phyloP scores from a whole-genome alignment of 2,888 invertebrate genomes.

The Xanthorhoe designata region DNA sequence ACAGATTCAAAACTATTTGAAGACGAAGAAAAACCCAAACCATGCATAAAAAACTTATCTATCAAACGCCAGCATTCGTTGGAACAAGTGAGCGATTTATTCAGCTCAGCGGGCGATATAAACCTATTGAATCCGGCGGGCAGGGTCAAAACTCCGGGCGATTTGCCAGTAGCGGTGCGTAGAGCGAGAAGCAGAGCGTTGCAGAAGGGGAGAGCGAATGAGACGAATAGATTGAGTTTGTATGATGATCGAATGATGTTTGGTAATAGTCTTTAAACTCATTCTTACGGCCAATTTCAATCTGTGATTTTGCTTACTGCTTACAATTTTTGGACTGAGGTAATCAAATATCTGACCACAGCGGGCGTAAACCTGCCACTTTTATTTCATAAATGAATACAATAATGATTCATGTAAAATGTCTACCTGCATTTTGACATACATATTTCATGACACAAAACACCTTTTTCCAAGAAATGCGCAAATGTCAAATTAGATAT shows the following conservation, averaged over 20 bases:
- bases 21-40: slow-evolving; percentile 56
- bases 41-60: slow-evolving; percentile 62
- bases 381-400: no score
- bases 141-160: slow-evolving; percentile 93
- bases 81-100: slow-evolving; percentile 91
- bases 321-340: no score
- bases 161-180: slow-evolving; percentile 91
- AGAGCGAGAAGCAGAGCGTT: slow-evolving; percentile 88
- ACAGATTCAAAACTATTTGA: slow-evolving; percentile 56
- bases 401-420: no score
- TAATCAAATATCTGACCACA: no score
- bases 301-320: not conserved
- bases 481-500: no score
- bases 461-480: no score
- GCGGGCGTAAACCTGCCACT: no score
- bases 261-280: slow-evolving; percentile 71
- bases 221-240: slow-evolving; percentile 91
- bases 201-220: slow-evolving; percentile 74
- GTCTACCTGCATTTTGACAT: no score
- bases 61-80: slow-evolving; percentile 88
- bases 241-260: slow-evolving; percentile 97
- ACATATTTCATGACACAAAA: no score
- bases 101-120: slow-evolving; percentile 88
- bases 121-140: slow-evolving; percentile 90
- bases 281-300: not conserved